Base-by-base conservation (phyloP, 2,888 invertebrate species). In the Mechanitis mazaeus region DNA sequence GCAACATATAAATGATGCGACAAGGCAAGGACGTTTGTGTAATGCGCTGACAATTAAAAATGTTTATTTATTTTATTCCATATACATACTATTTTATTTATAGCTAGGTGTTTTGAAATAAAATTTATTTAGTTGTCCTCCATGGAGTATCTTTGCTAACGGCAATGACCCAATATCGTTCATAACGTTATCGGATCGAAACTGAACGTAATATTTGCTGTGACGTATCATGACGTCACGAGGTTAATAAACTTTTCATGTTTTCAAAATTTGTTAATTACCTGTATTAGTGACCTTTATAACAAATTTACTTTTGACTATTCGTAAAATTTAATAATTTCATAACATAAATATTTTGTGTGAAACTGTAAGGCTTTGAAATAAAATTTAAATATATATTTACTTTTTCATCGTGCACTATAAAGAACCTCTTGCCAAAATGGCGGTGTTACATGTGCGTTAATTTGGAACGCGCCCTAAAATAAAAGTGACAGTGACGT, bases 401-500 rank as follows among this genome's bases (percentile, higher is more conserved):
- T 53, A 38, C 31, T 3, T 45, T 56, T 12, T 12, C n/a, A 54
- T 58, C 54, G 58, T 38, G 12, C 53, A 50, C 54, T 58, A 59
- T 59, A 59, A 63, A 56, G 45, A 56, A 54, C 59, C 45, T 56
- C 31, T 33, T 54, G 56, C 58, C 63, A 59, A 61, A 61, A 55
- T 33, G 63, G 56, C 61, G 65, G 68, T 68, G 69, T 50, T 50
- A 70, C 60, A 66, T 61, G 58, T 70, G 73, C 67, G 65, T 70
- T 71, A 69, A 70, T 72, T 77, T 76, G 70, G 75, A 70, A 70
- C 76, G 72, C 72, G 76, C 77, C 78, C 81, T 79, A 80, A 80
- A 84, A 84, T 80, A 85, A 85, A 84, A 84, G 84, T 84, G 84
- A 84, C 80, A 81, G 70, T 71, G 80, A 84, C 83, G 84, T 84